phyloP scores from a whole-genome alignment of 2,797 vertebrate species.

The Hypotaenidia philippensis region DNA sequence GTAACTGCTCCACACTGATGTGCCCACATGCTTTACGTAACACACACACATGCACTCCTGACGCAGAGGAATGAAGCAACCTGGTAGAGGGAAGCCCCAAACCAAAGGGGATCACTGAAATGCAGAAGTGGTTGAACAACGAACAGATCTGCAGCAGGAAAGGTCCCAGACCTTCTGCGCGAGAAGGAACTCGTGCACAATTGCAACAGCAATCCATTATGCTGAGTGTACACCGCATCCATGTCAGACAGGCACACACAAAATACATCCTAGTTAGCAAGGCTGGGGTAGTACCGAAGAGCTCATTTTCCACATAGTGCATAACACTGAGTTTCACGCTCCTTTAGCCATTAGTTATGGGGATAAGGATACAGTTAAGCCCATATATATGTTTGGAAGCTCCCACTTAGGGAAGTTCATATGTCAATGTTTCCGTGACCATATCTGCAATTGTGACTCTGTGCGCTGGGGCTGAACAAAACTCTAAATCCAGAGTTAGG shows the following conservation, averaged over 20 bases:
- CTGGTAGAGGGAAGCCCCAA: background rate
- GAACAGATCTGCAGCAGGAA: background rate
- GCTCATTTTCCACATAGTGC: background rate
- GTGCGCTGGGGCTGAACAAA: background rate
- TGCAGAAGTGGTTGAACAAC: constrained; percentile 12
- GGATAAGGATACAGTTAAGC: constrained; percentile 51
- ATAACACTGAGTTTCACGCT: constrained; percentile 10
- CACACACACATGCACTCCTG: background rate
- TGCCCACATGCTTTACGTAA: background rate
- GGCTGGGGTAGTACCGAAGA: background rate
- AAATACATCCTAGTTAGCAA: background rate
- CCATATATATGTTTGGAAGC: constrained; percentile 1
- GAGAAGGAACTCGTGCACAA: background rate
- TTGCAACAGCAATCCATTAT: background rate
- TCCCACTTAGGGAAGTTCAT: constrained; percentile 8
- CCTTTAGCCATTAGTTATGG: constrained; percentile 41
- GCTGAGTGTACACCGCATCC: background rate
- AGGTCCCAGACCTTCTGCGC: constrained; percentile 7
- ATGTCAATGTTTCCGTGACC: background rate
- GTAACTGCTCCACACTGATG: background rate
- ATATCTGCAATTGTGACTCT: background rate
- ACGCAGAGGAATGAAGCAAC: background rate
- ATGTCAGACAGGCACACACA: background rate
- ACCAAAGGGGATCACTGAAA: background rate
- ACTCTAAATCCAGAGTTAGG: background rate